phyloP scores from a whole-genome alignment of 2,888 invertebrate species.

The Cerastoderma edule region DNA sequence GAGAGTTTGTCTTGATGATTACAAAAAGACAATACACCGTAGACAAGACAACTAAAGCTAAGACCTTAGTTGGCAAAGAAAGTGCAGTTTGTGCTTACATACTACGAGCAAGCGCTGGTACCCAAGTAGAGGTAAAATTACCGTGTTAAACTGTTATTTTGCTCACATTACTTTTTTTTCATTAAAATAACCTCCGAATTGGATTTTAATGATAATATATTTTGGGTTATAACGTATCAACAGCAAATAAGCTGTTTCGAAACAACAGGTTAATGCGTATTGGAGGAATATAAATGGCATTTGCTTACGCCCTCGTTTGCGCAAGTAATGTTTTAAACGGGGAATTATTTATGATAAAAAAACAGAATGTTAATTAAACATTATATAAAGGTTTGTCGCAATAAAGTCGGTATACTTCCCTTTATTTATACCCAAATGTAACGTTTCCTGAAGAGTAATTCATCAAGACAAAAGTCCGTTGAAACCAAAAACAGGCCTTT shows the following conservation, averaged over 20 bases:
- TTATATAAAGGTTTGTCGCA: too few relatives aligned
- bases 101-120: constrained; percentile 28
- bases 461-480: too few relatives aligned
- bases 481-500: too few relatives aligned
- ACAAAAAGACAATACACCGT: constrained; percentile 20
- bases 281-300: not conserved
- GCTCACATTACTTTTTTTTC: not conserved
- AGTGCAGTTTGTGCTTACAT: constrained; percentile 38
- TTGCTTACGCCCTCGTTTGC: not conserved
- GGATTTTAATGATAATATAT: not conserved
- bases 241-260: not conserved
- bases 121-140: constrained; percentile 32
- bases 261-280: not conserved
- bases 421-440: too few relatives aligned
- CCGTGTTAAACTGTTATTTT: not conserved
- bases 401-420: too few relatives aligned
- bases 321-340: too few relatives aligned
- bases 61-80: constrained; percentile 7
- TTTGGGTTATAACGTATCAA: not conserved
- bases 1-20: constrained; percentile 48
- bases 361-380: too few relatives aligned
- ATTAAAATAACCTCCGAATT: not conserved
- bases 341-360: too few relatives aligned
- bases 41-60: constrained; percentile 15
- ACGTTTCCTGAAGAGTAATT: too few relatives aligned